phyloP scores from a whole-genome alignment of 2,797 vertebrate species.

The Lutjanus argentimaculatus region DNA sequence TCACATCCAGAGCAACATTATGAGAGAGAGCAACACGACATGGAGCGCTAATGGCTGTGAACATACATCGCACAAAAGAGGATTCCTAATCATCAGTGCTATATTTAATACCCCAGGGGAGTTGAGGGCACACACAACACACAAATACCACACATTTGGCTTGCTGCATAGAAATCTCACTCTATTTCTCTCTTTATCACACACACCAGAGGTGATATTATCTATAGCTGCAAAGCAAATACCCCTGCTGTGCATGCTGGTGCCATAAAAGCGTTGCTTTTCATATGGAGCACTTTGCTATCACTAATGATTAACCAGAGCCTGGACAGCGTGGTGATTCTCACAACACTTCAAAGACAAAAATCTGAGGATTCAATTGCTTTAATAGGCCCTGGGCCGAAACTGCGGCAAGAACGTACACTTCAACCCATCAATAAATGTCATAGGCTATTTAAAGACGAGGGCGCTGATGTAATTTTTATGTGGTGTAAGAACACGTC shows the following conservation, averaged over 20 bases:
- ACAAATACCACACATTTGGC: slow-evolving; percentile 3
- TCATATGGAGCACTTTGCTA: slow-evolving; percentile 32
- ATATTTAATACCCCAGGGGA: slow-evolving; percentile 36
- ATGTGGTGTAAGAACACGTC: slow-evolving; percentile 49
- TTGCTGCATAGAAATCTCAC: slow-evolving; percentile 17
- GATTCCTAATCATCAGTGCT: slow-evolving; percentile 47
- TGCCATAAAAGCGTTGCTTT: slow-evolving; percentile 29
- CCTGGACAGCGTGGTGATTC: slow-evolving; percentile 27
- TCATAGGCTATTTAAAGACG: slow-evolving; percentile 68
- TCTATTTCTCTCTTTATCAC: slow-evolving; percentile 10
- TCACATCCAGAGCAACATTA: slow-evolving; percentile 42
- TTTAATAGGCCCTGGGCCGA: slow-evolving; percentile 54
- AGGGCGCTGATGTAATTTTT: slow-evolving; percentile 62
- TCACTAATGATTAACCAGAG: slow-evolving; percentile 64
- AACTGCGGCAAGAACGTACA: slow-evolving; percentile 16
- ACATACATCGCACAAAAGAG: slow-evolving; percentile 32
- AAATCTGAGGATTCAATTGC: slow-evolving; percentile 61
- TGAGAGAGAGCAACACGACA: slow-evolving; percentile 25
- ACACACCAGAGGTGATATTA: slow-evolving; percentile 27
- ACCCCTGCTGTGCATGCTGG: slow-evolving; percentile 27
- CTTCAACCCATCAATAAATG: slow-evolving; percentile 66
- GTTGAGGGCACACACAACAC: slow-evolving; percentile 10
- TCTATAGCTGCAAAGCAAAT: slow-evolving; percentile 27
- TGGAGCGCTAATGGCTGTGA: slow-evolving; percentile 54
- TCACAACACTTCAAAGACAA: slow-evolving; percentile 71